Conservation (phyloP, 2,888 invertebrate species). For the Acanthosoma haemorrhoidale region DNA sequence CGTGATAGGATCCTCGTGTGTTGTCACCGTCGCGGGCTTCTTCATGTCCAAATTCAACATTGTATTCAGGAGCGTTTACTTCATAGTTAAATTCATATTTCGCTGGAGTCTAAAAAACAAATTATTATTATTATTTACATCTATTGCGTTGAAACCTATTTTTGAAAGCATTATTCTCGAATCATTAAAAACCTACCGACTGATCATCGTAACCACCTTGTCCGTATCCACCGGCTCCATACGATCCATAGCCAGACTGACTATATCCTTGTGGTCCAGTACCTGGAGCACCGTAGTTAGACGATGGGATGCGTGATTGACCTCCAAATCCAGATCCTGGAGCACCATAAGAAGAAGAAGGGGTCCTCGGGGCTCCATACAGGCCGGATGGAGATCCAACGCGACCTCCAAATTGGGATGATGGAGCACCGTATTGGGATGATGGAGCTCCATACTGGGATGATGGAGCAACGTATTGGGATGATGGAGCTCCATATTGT, state of each 20-base stretch:
- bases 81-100: constrained; percentile 83
- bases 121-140: not conserved
- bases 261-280: too few relatives aligned
- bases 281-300: constrained; percentile 37
- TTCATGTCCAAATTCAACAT: constrained; percentile 75
- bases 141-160: too few relatives aligned
- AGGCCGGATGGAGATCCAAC: constrained; percentile 34
- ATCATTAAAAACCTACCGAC: constrained; percentile 38
- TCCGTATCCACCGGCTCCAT: constrained; percentile 26
- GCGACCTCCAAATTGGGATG: constrained; percentile 26
- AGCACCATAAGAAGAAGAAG: constrained; percentile 33
- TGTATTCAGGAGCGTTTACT: constrained; percentile 72
- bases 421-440: constrained; percentile 31
- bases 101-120: constrained; percentile 63
- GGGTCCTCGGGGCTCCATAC: constrained; percentile 38
- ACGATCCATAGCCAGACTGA: constrained; percentile 35
- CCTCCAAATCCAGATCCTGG: constrained; percentile 20
- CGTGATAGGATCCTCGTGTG: constrained; percentile 79
- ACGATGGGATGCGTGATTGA: constrained; percentile 46
- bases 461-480: constrained; percentile 37
- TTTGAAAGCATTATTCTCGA: too few relatives aligned
- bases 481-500: constrained; percentile 30
- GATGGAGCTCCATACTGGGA: constrained; percentile 33
- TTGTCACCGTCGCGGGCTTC: constrained; percentile 77
- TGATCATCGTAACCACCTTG: constrained; percentile 42